Conservation (phyloP, 2,888 invertebrate genomes). For the Frankliniella intonsa region DNA sequence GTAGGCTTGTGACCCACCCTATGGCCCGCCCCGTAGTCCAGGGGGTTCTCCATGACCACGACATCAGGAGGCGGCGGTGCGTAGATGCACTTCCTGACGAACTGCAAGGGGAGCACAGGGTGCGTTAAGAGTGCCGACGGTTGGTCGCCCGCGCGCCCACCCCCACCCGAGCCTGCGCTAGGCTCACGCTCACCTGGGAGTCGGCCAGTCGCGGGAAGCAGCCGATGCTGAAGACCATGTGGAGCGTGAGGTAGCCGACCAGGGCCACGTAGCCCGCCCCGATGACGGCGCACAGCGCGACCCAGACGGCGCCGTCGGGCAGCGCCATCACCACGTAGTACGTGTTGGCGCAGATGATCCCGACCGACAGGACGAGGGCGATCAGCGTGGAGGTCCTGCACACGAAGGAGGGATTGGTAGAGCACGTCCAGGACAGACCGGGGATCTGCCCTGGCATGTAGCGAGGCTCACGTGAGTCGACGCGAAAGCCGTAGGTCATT, state of each 20-base stretch:
- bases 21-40: background rate
- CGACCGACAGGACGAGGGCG: constrained; percentile 64
- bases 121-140: no score
- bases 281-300: constrained; percentile 50
- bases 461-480: no score
- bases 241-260: constrained; percentile 67
- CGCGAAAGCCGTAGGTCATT: no score
- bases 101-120: background rate
- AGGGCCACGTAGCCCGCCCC: constrained; percentile 64
- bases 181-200: constrained; percentile 47
- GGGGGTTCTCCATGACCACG: background rate
- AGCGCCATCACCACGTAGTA: constrained; percentile 53
- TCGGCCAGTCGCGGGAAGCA: constrained; percentile 49
- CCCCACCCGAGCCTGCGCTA: no score
- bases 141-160: no score
- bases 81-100: background rate
- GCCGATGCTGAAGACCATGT: constrained; percentile 65
- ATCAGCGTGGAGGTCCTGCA: constrained; percentile 63
- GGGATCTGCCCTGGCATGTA: no score
- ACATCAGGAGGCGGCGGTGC: background rate
- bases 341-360: constrained; percentile 75
- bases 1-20: background rate
- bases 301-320: constrained; percentile 46
- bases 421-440: no score
- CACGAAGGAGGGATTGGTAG: constrained; percentile 50